Percentiles rank a stretch among this genome's conserved stretches.
Evolutionary conservation across 2,113 vertebrate genomes (phyloP).

Genomic region (Hippocampus zosterae): DNA sequence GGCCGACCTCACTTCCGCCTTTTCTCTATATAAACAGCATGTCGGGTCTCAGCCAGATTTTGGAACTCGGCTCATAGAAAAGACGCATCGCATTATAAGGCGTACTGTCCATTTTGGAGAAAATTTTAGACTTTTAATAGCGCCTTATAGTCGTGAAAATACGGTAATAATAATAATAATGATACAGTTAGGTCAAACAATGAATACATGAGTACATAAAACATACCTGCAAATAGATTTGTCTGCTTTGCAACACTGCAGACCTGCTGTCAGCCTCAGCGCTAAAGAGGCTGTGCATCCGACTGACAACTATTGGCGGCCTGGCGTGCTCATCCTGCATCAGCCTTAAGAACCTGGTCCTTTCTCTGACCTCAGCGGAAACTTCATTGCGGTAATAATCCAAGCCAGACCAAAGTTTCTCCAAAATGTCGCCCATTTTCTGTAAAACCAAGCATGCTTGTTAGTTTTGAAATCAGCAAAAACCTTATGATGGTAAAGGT

Average conservation of each 20-base stretch:
- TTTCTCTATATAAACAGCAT: too few relatives aligned
- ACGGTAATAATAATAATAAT: too few relatives aligned
- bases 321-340: constrained; percentile 2
- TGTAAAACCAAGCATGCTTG: constrained; percentile 20
- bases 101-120: too few relatives aligned
- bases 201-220: not conserved
- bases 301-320: not conserved
- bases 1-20: too few relatives aligned
- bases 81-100: too few relatives aligned
- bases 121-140: too few relatives aligned
- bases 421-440: constrained; percentile 51
- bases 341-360: constrained; percentile 17
- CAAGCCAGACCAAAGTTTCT: constrained; percentile 34
- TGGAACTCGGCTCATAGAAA: too few relatives aligned
- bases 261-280: constrained; percentile 21
- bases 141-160: too few relatives aligned
- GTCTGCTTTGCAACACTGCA: not conserved
- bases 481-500: too few relatives aligned
- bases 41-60: too few relatives aligned
- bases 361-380: constrained; percentile 22
- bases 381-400: constrained; percentile 2
- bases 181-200: not conserved
- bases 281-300: constrained; percentile 37
- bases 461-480: not conserved
- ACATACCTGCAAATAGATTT: constrained; percentile 39